phyloP scores from a whole-genome alignment of 2,797 vertebrate species.

The Syncerus caffer region DNA sequence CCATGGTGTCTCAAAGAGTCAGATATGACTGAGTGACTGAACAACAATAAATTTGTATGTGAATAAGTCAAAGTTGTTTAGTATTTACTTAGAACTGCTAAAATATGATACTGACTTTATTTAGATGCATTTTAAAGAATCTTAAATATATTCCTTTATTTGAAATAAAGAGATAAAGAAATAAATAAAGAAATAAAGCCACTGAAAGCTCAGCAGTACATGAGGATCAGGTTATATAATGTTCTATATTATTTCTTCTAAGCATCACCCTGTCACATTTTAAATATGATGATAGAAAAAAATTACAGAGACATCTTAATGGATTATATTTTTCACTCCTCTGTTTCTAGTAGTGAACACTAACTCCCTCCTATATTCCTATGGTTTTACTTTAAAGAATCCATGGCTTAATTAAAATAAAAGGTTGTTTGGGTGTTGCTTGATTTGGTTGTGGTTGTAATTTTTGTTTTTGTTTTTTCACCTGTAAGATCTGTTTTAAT shows the following conservation, averaged over 20 bases:
- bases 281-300: neutral
- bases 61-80: neutral
- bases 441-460: neutral
- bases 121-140: neutral
- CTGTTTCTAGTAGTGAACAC: neutral
- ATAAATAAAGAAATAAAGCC: neutral
- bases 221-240: neutral
- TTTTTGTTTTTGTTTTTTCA: neutral
- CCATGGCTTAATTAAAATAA: neutral
- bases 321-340: neutral
- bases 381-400: neutral
- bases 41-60: neutral
- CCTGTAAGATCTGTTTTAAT: neutral
- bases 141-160: neutral
- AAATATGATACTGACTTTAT: neutral
- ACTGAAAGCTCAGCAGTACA: neutral
- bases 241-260: constrained; percentile 2
- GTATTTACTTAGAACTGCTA: neutral
- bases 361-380: neutral
- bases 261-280: neutral
- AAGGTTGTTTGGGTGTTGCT: neutral
- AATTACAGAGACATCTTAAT: neutral
- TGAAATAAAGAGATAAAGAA: neutral
- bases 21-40: neutral
- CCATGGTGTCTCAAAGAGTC: neutral